A percentile compares a stretch with the other conserved stretches of the same genome.
Conservation (phyloP, 1,140 invertebrate genomes). For the Drosophila obscura region DNA sequence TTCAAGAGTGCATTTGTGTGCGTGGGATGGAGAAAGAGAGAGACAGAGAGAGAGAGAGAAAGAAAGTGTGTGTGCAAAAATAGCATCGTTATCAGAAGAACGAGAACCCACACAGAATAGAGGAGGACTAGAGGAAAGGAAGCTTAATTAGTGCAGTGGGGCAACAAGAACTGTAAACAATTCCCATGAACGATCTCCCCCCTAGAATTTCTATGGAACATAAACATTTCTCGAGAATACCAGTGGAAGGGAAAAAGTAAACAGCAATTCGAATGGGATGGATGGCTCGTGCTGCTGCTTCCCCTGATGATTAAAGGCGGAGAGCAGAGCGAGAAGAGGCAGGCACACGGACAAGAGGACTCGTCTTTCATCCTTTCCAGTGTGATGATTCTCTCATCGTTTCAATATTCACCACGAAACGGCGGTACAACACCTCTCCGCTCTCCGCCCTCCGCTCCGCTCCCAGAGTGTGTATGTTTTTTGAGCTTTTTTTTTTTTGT, state of each 20-base stretch:
- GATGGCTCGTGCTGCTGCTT: constrained; percentile 7
- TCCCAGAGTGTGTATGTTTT: constrained; percentile 1
- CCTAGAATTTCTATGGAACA: too few species aligned
- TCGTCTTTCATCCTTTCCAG: constrained; percentile 30
- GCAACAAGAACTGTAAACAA: constrained; percentile 3
- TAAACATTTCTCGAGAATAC: neutral
- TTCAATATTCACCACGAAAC: constrained; percentile 42
- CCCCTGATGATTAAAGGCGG: neutral
- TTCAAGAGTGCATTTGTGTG: neutral
- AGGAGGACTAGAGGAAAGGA: too few species aligned
- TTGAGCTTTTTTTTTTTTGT: constrained; percentile 37
- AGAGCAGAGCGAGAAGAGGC: too few species aligned
- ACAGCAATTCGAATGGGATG: constrained; percentile 14
- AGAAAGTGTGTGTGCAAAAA: neutral
- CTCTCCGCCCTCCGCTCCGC: too few species aligned
- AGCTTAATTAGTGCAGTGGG: too few species aligned
- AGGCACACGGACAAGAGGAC: too few species aligned
- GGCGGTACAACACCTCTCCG: neutral
- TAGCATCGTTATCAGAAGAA: constrained; percentile 15
- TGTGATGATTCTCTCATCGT: constrained; percentile 32
- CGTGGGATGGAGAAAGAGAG: neutral
- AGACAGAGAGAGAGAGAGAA: neutral
- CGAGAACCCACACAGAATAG: too few species aligned
- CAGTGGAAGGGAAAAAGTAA: constrained; percentile 16
- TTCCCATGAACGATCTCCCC: constrained; percentile 2